Evolutionary conservation across 92 coral and sea anemone genomes (phyloP), one percentile per base, ranked within the genome.

Genomic region (Porites rus): DNA sequence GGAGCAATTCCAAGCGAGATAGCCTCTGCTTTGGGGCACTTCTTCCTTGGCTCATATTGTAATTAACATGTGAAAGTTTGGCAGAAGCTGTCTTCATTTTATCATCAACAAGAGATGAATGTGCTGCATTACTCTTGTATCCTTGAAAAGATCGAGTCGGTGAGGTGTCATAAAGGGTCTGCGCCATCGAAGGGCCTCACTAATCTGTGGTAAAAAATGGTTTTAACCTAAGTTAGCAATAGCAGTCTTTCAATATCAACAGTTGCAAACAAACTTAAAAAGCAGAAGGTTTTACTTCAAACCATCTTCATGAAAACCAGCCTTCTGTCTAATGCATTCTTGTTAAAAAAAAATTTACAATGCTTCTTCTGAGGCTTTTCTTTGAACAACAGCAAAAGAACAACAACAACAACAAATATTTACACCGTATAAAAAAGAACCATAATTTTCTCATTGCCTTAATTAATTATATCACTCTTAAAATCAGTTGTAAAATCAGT

Each of bases 1-100:
- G 92, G 81, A 97, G 95, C 46, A 97, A 69, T 75, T 95, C 94
- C 58, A 97, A 89, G 6, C 95, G 96, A 51, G 99, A 93, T 6
- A 88, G 66, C 86, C 91, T 91, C 84, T 88, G 75, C 54, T 86
- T 90, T 5, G 87, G 85, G 19, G 78, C 53, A 61, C 59, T 78
- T 63, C 76, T 72, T 8, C 81, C 88, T 66, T 75, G 77, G 24
- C 90, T 88, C 98, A 94, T 94, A 62, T 78, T 88, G 79, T 90
- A 78, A 63, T 82, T 56, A 60, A 78, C 86, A 69, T 38, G 76
- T 63, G 72, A 85, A 43, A 20, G 22, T 8, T 83, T 73, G 1
- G 80, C 72, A n/a, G 87, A 74, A 3, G 46, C 60, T 43, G 87
- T 28, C 51, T 58, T 70, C 80, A 83, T 83, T 61, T 71, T 63